phyloP scores from a whole-genome alignment of 2,888 invertebrate genomes.

The Neoaliturus tenellus region DNA sequence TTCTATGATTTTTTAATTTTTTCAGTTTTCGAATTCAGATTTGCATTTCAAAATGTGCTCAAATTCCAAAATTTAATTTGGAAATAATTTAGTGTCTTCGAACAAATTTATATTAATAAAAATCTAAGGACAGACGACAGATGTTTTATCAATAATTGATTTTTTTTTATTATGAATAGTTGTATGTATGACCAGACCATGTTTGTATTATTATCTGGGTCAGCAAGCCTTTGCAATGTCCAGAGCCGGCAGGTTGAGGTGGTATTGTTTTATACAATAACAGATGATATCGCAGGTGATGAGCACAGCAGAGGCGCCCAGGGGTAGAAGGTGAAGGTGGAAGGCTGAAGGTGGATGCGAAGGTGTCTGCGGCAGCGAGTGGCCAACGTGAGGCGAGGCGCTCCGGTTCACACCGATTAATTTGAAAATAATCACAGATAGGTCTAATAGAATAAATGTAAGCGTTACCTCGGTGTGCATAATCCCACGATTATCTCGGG shows the following conservation, averaged over 20 bases:
- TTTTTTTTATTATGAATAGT: no score
- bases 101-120: no score
- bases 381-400: not conserved
- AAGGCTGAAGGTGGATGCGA: not conserved
- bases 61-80: no score
- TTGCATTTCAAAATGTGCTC: no score
- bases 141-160: no score
- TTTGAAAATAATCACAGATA: slow-evolving; percentile 47
- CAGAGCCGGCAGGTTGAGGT: not conserved
- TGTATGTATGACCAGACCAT: no score
- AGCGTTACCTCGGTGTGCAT: slow-evolving; percentile 52
- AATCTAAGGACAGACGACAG: no score
- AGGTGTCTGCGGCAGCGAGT: not conserved
- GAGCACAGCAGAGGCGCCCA: not conserved
- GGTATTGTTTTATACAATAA: not conserved
- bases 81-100: no score
- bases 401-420: slow-evolving; percentile 37
- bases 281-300: not conserved
- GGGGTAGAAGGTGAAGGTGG: not conserved
- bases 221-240: no score
- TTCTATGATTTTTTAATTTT: no score
- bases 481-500: slow-evolving; percentile 54
- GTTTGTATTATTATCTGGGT: no score
- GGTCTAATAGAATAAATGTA: slow-evolving; percentile 47
- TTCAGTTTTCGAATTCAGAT: no score